These are phyloP conservation scores for Clarias laeviceps DNA, from an alignment of 2,797 vertebrate genomes.

Conservation along the genomic window DNA sequence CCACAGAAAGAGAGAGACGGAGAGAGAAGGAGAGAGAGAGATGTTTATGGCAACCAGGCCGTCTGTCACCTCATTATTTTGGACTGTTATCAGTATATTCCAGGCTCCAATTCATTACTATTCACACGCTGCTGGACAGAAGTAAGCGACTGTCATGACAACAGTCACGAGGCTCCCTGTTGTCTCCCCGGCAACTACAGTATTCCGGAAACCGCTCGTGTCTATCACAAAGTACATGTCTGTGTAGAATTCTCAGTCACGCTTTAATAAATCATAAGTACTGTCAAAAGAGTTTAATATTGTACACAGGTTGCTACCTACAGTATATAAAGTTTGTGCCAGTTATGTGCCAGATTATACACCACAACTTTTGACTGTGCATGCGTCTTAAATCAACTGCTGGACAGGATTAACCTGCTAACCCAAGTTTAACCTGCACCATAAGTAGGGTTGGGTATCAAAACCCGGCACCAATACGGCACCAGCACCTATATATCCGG, in stretches of 20 bases:
- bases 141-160: slow-evolving; percentile 51
- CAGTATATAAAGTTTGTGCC: too few relatives aligned
- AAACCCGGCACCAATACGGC: too few relatives aligned
- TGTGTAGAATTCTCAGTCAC: not conserved
- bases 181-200: slow-evolving; percentile 45
- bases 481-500: too few relatives aligned
- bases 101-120: slow-evolving; percentile 45
- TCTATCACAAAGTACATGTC: not conserved
- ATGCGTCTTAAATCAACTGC: too few relatives aligned
- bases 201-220: slow-evolving; percentile 20
- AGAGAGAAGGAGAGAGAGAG: not conserved
- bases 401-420: too few relatives aligned
- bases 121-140: slow-evolving; percentile 36
- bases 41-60: slow-evolving; percentile 3
- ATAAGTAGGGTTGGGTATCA: too few relatives aligned
- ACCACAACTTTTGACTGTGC: too few relatives aligned
- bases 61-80: slow-evolving; percentile 43
- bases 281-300: not conserved
- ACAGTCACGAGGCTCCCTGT: slow-evolving; percentile 40
- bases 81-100: slow-evolving; percentile 46
- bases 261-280: not conserved
- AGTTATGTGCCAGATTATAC: too few relatives aligned
- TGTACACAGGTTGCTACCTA: too few relatives aligned
- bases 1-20: not conserved
- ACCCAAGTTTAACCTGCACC: too few relatives aligned